Percentiles rank a stretch among this genome's conserved stretches.
phyloP scores from a whole-genome alignment of 2,888 invertebrate genomes.

The Pilophorus perplexus region DNA sequence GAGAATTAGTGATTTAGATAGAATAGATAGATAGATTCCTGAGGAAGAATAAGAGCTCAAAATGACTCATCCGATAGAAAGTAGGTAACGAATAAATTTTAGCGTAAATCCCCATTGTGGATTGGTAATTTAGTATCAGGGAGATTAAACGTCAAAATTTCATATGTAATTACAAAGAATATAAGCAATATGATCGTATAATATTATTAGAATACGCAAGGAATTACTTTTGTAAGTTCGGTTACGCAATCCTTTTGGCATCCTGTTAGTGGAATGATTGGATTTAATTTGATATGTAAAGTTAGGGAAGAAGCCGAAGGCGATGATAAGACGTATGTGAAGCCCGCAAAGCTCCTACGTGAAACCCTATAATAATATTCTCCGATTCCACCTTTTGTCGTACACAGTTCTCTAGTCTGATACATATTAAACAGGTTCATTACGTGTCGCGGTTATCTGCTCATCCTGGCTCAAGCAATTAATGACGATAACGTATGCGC shows the following conservation, averaged over 20 bases:
- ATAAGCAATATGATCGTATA: too few species aligned
- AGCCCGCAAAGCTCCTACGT: slow-evolving; percentile 17
- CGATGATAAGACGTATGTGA: slow-evolving; percentile 35
- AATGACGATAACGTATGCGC: background rate
- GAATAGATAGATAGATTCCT: too few species aligned
- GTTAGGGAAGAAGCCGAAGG: slow-evolving; percentile 38
- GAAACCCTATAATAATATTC: slow-evolving; percentile 24
- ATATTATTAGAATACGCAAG: too few species aligned
- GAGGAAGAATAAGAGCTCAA: too few species aligned
- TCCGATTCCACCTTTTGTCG: slow-evolving; percentile 11
- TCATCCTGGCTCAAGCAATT: background rate
- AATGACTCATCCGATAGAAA: too few species aligned
- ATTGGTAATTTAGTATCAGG: too few species aligned
- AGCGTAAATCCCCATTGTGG: too few species aligned
- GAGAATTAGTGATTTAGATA: too few species aligned
- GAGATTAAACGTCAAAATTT: too few species aligned
- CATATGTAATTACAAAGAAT: too few species aligned
- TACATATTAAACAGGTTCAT: slow-evolving; percentile 27
- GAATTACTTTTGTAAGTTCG: too few species aligned
- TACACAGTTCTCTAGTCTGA: slow-evolving; percentile 1
- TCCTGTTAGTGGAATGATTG: slow-evolving; percentile 40
- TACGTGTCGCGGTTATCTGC: background rate
- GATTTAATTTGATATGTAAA: slow-evolving; percentile 43
- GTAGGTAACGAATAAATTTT: too few species aligned
- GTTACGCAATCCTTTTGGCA: slow-evolving; percentile 18